These are phyloP conservation scores for Spodoptera litura DNA, from an alignment of 1,140 invertebrate genomes.

Conservation along the genomic window DNA sequence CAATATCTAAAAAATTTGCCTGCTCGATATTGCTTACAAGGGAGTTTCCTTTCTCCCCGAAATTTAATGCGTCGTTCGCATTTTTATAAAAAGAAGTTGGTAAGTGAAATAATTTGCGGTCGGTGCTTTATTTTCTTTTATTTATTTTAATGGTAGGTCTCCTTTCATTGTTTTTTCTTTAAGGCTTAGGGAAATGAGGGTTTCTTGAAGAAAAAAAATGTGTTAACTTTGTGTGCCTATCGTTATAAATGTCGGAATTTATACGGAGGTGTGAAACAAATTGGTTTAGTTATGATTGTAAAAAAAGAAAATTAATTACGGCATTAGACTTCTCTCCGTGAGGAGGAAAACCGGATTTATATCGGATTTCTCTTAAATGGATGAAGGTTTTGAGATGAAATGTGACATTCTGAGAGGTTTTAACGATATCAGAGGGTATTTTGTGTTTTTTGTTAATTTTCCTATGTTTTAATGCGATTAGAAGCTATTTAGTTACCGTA, in stretches of 20 bases:
- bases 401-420: constrained; percentile 30
- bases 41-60: constrained; percentile 85
- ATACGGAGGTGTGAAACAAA: constrained; percentile 65
- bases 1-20: constrained; percentile 87
- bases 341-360: constrained; percentile 35
- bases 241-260: constrained; percentile 73
- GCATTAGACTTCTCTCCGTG: constrained; percentile 35
- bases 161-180: constrained; percentile 77
- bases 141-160: constrained; percentile 84
- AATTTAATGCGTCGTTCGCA: constrained; percentile 86
- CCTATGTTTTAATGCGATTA: no score
- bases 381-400: constrained; percentile 34
- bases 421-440: constrained; percentile 16
- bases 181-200: constrained; percentile 70
- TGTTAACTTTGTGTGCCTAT: constrained; percentile 73
- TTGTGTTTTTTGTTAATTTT: neutral
- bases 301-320: constrained; percentile 67
- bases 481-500: no score
- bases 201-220: constrained; percentile 65
- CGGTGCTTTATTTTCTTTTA: constrained; percentile 84
- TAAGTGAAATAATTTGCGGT: constrained; percentile 85
- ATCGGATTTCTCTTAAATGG: constrained; percentile 36
- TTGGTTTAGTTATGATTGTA: constrained; percentile 70
- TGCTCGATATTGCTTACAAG: constrained; percentile 86
- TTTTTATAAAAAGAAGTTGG: constrained; percentile 86